Conservation (phyloP, 2,888 invertebrate species). For the Imbricaverruca yamaguchii region DNA sequence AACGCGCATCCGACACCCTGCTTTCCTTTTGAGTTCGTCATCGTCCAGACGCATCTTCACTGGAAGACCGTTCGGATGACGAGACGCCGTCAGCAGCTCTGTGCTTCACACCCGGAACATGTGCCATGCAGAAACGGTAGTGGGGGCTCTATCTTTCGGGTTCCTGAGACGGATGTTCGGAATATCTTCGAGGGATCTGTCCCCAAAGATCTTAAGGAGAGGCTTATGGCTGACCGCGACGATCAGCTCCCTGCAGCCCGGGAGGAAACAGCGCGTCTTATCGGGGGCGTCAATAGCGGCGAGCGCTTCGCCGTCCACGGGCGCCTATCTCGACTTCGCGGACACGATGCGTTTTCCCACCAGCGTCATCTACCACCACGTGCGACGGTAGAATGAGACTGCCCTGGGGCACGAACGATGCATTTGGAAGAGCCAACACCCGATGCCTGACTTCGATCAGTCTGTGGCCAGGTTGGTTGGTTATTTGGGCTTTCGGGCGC, state of each 20-base stretch:
- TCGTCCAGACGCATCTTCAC: not conserved
- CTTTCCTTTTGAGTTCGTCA: no score
- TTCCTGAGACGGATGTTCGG: not conserved
- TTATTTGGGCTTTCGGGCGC: no score
- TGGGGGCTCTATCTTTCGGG: slow-evolving; percentile 2
- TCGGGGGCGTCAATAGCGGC: not conserved
- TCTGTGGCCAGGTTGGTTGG: slow-evolving; percentile 23
- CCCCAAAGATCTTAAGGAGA: slow-evolving; percentile 4
- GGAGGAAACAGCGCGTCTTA: not conserved
- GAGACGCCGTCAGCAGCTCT: not conserved
- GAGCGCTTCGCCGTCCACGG: not conserved
- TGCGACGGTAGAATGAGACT: not conserved
- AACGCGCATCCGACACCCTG: no score
- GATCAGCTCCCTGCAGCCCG: not conserved
- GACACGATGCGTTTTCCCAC: not conserved
- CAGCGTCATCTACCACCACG: not conserved
- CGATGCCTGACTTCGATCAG: slow-evolving; percentile 21
- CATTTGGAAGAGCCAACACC: slow-evolving; percentile 25
- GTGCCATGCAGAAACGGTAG: not conserved
- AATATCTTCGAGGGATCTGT: slow-evolving; percentile 4
- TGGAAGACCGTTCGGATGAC: not conserved
- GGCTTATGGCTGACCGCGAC: slow-evolving; percentile 7
- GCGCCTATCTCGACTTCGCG: not conserved
- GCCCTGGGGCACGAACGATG: not conserved
- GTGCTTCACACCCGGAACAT: not conserved